Base-by-base conservation (phyloP, 2,113 vertebrate species). In the Engraulis encrasicolus region DNA sequence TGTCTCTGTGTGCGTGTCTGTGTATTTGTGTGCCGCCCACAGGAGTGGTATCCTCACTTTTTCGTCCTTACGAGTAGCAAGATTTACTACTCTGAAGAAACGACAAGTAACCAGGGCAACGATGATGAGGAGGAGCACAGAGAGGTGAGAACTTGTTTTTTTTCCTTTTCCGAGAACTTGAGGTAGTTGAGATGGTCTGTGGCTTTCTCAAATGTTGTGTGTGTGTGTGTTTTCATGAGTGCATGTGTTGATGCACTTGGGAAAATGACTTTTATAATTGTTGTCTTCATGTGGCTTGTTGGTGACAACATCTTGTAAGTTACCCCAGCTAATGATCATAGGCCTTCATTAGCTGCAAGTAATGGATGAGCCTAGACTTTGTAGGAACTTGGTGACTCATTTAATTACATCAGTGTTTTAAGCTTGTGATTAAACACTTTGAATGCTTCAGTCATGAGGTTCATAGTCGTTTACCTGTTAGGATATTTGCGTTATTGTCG, bases 41-140 rank as follows among this genome's bases (percentile, higher is more conserved):
- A 99, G 98, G 98, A 99, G 83, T 99, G 98, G 98, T 98, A 99
- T 86, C 96, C 98, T 0, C 98, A 99, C 93, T 99, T 97, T 93
- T 99, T 99, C 36, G 98, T 99, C 87, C 93, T 99, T 92, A 99
- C 98, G 85, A 99, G 96, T 95, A 98, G 92, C 91, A 99, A 99
- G 91, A 98, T 99, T 91, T 99, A 99, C 91, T 99, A 99, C 90
- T 99, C 98, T 0, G 98, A 97, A 71, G 98, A 99, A 90, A 99
- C 97, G 19, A 96, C 95, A 31, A 96, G 87, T 83, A 97, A 97
- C 92, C 97, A 97, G 88, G 96, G 96, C 83, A 99, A 98, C 0
- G 98, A 99, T 78, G 98, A 99, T 12, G 98, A 99, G 79, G 98
- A 99, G 88, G 98, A 99, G 85, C 98, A 98, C 83, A 96, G 97